Evolutionary conservation across 2,113 vertebrate genomes (phyloP), one percentile per base, ranked within the genome.

Genomic region (Tetrao urogallus): DNA sequence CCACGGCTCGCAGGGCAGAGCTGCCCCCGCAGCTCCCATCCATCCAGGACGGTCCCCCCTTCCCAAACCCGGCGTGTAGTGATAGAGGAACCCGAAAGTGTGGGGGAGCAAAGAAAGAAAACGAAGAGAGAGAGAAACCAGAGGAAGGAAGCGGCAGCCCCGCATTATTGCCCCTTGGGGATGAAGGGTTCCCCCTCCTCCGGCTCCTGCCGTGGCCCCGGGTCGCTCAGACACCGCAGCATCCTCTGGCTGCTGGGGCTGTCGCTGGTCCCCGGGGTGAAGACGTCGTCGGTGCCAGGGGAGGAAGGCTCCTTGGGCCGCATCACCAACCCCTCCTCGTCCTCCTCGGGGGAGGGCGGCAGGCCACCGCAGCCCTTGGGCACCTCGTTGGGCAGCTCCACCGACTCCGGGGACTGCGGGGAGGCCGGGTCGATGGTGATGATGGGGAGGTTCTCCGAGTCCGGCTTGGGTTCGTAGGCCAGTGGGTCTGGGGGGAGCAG

Each of bases 361-460:
- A 96, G 84, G 52, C 93, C 94, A 0, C 32, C 11, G 4, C 84
- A 96, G 92, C 97, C 97, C 83, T 97, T 98, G 89, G 96, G 82
- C 25, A 98, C 97, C 96, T 99, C 99, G 6, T 98, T 98, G 86
- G 98, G 95, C 86, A 98, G 63, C 79, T 98, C 98, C 88, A 98
- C 84, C 0, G 98, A 98, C 92, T 99, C 99, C 0, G 98, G 98
- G 13, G 98, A 98, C 98, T 99, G 98, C 0, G 99, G 98, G 2
- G 99, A 99, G 27, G 99, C 99, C 3, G 99, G 98, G 96, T 99
- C 99, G 15, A 99, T 98, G 85, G 99, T 98, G 96, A 99, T 99
- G 89, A 97, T 97, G 19, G 99, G 99, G 80, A 99, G 82, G 82
- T 96, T 95, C 73, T 97, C 97, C 0, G 94, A 87, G 25, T 66